Percentiles rank a stretch among this genome's conserved stretches.
Evolutionary conservation across 1,140 invertebrate species (phyloP).

Genomic region (Hylaeus volcanicus): DNA sequence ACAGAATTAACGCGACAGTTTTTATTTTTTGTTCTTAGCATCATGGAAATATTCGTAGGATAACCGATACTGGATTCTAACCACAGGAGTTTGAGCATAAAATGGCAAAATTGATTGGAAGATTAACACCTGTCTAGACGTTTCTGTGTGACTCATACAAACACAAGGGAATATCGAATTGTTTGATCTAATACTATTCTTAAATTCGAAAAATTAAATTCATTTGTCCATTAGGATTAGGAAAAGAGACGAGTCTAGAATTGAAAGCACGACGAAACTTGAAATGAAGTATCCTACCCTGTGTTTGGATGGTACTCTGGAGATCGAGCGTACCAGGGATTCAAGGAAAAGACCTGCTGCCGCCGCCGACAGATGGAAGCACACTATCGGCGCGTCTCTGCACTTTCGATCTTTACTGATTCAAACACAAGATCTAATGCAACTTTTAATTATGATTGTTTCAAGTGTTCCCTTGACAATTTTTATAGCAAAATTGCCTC

Average conservation of each 20-base stretch:
- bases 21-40: no score
- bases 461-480: no score
- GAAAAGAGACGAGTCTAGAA: not conserved
- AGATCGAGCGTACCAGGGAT: conserved; percentile 17
- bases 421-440: no score
- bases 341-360: conserved; percentile 45
- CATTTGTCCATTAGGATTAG: not conserved
- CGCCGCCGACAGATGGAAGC: conserved; percentile 66
- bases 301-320: no score
- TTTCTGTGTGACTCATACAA: conserved; percentile 33
- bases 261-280: not conserved
- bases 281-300: not conserved
- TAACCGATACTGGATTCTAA: no score
- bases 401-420: not conserved
- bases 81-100: not conserved
- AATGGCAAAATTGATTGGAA: conserved; percentile 21
- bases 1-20: no score
- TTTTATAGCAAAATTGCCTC: no score
- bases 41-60: no score
- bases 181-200: not conserved
- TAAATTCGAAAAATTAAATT: no score
- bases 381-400: conserved; percentile 50
- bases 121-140: conserved; percentile 43
- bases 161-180: not conserved
- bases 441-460: no score